phyloP scores from a whole-genome alignment of 2,113 vertebrate genomes.

The Menidia beryllina region DNA sequence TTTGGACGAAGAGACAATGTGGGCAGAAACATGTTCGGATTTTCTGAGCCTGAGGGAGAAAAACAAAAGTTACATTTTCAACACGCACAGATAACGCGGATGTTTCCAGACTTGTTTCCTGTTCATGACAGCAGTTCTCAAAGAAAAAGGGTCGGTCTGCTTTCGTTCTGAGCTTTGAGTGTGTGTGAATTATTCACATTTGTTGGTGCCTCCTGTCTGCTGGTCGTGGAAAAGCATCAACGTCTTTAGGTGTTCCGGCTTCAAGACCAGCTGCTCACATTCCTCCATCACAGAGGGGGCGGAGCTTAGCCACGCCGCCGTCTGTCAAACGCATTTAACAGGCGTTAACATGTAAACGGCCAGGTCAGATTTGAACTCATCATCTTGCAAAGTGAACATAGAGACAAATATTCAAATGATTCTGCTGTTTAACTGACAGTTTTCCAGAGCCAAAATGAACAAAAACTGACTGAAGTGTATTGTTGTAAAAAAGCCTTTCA shows the following conservation, averaged over 20 bases:
- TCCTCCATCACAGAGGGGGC: slow-evolving; percentile 19
- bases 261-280: slow-evolving; percentile 36
- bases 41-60: slow-evolving; percentile 1
- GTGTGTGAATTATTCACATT: background rate
- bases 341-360: background rate
- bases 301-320: slow-evolving; percentile 41
- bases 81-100: too few relatives aligned
- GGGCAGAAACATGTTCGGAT: slow-evolving; percentile 38
- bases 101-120: too few relatives aligned
- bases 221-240: slow-evolving; percentile 32
- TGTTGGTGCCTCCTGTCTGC: slow-evolving; percentile 19
- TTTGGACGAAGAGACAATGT: slow-evolving; percentile 19
- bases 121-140: too few relatives aligned
- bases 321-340: slow-evolving; percentile 15
- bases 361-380: too few relatives aligned
- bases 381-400: too few relatives aligned
- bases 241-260: slow-evolving; percentile 31
- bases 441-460: too few relatives aligned
- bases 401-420: too few relatives aligned
- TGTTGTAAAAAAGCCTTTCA: too few relatives aligned
- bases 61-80: background rate
- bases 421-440: too few relatives aligned
- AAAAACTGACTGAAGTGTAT: too few relatives aligned
- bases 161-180: too few relatives aligned
- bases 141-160: too few relatives aligned